Evolutionary conservation across 2,113 vertebrate species (phyloP), one percentile per base, ranked within the genome.

Genomic region (Agelaius tricolor): DNA sequence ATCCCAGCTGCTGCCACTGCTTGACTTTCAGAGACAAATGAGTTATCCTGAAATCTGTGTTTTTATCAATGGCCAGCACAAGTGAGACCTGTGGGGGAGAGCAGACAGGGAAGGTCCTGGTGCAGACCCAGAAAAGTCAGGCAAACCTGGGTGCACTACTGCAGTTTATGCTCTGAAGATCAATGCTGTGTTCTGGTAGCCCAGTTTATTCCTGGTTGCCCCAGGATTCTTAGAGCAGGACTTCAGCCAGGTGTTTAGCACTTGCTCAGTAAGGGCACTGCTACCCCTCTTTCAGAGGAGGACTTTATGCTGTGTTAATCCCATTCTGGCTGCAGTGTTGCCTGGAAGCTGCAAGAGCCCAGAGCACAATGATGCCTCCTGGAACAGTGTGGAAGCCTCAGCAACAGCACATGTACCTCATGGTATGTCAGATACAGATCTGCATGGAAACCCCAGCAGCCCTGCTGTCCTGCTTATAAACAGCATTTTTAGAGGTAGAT

Each of bases 351-450:
- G 35, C 9, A 13, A 51, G 33, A 10, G 20, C 74, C 30, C 69
- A 58, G n/a, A 3, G 3, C 66, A 39, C 17, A 39, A 67, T 0
- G 0, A 6, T 76, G 39, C 20, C 16, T 84, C 24, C 39, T 55
- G 35, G 28, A 41, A 79, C 1, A 52, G 31, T 20, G 1, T 0
- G 4, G 43, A 84, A 75, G 44, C 63, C 49, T 47, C 63, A 68
- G 54, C 39, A 37, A 15, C 19, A 76, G 54, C 54, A 31, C 18
- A 55, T 37, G 15, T 51, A 57, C 18, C n/a, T 87, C 4, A 0
- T 46, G 26, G 12, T 43, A 4, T 49, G 31, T 75, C 4, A 0
- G 31, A n/a, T 58, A 33, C 26, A 76, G 61, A 71, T 71, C 46
- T 27, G 61, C 17, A 17, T 15, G 55, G 69, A 57, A 33, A 62